phyloP scores from a whole-genome alignment of 2,113 vertebrate genomes.

The Phrynosoma blainvillii region DNA sequence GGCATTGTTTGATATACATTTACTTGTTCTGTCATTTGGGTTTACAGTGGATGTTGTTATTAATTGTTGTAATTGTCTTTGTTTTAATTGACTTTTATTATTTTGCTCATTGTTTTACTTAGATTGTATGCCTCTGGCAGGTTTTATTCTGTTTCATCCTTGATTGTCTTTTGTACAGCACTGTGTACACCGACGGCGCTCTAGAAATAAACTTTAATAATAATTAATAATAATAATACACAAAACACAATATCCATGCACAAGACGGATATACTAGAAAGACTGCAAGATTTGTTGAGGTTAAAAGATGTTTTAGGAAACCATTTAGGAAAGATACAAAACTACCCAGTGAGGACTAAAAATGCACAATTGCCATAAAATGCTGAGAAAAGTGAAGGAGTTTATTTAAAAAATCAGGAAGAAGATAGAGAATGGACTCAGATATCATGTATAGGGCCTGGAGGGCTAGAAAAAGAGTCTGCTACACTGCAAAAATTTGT shows the following conservation, averaged over 20 bases:
- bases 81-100: no score
- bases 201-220: no score
- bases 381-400: no score
- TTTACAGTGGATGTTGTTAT: no score
- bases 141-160: no score
- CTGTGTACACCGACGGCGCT: no score
- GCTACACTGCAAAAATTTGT: background rate
- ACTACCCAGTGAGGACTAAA: background rate
- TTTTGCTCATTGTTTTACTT: no score
- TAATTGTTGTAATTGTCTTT: no score
- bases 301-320: background rate
- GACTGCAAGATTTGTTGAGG: background rate
- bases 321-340: background rate
- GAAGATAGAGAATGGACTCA: background rate
- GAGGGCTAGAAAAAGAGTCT: background rate
- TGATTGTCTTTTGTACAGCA: no score
- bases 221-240: background rate
- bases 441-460: background rate
- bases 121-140: no score
- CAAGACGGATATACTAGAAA: background rate
- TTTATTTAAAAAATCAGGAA: background rate
- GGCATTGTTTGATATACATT: no score
- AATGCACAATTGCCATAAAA: background rate
- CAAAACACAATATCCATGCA: background rate
- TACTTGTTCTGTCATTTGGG: no score